Evolutionary conservation across 2,113 vertebrate species (phyloP), one percentile per base, ranked within the genome.

Genomic region (Eurystomus gularis): DNA sequence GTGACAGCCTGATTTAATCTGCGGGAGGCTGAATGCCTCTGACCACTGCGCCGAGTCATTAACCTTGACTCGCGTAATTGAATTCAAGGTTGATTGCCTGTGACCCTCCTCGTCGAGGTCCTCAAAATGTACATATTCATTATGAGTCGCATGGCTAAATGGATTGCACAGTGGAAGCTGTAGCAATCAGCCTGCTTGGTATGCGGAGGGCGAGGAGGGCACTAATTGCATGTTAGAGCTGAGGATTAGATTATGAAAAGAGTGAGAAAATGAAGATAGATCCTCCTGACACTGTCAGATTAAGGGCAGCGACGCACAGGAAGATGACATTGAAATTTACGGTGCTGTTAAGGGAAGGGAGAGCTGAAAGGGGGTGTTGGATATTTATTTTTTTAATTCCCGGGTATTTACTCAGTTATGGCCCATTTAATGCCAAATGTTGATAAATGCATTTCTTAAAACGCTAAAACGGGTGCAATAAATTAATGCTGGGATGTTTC

Each of bases 31-130:
- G 98, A 98, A 98, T 98, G 99, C 98, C 98, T 98, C 99, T 99
- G 99, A 99, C 99, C 99, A 99, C 98, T 98, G 98, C 98, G 98
- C 99, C 96, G 98, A 99, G 98, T 99, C 99, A 99, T 99, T 99
- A 99, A 99, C 99, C 99, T 99, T 99, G 99, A 99, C 99, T 99
- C 98, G 96, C 97, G 95, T 99, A 99, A 99, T 99, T 99, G 99
- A 99, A 99, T 99, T 99, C 99, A 99, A 99, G 99, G 99, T 99
- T 99, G 99, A 99, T 99, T 99, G 99, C 99, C 99, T 98, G 97
- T 99, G 99, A 99, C 99, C 99, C 98, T 98, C 98, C 97, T 98
- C 96, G 94, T 98, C 86, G 98, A 98, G 99, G 99, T 99, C 98
- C 98, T 98, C 98, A 98, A 98, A 98, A 99, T 99, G 99, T 99